Evolutionary conservation across 1,140 invertebrate genomes (phyloP), one percentile per base, ranked within the genome.

Genomic region (Cardiocondyla obscurior): DNA sequence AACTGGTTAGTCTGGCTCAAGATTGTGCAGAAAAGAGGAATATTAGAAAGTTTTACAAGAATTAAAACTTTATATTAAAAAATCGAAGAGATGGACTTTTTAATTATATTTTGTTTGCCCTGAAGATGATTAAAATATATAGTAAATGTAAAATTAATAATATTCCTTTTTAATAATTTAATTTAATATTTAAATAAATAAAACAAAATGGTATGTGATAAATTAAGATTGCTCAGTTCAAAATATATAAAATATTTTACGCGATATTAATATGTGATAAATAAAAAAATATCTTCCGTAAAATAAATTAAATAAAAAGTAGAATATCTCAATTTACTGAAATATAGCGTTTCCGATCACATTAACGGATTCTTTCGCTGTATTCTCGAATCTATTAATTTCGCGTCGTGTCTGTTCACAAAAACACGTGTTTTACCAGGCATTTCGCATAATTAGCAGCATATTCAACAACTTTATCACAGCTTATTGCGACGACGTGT

Each of bases 401-500:
- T 12, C 12, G 12, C 22, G 25, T 10, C 42, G 16, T 4, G 4
- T 28, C 44, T 42, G 46, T 60, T 36, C 25, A 42, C 28, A 49
- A 70, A 62, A 60, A 55, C 77, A 53, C 7, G 0, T 57, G 46
- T 85, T 85, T 33, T 19, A 49, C 55, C 67, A 85, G 73, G 83
- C 42, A 44, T 49, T 33, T 30, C 39, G 81, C 76, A 62, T 67
- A 85, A 85, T 83, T 83, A 85, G 44, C 53, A 44, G 46, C 67
- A 42, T 82, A 85, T 82, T 39, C 60, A 46, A n/a, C 51, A 82
- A 70, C 84, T 86, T 85, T 76, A 85, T 86, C 84, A 73, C 10
- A 49, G 25, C 60, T 67, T 16, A 39, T 46, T 36, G n/a, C 49
- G 39, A 46, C 28, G 60, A 79, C 65, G 64, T 44, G 51, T 1